Evolutionary conservation across 2,888 invertebrate species (phyloP), one percentile per base, ranked within the genome.

Genomic region (Lycophotia porphyrea): DNA sequence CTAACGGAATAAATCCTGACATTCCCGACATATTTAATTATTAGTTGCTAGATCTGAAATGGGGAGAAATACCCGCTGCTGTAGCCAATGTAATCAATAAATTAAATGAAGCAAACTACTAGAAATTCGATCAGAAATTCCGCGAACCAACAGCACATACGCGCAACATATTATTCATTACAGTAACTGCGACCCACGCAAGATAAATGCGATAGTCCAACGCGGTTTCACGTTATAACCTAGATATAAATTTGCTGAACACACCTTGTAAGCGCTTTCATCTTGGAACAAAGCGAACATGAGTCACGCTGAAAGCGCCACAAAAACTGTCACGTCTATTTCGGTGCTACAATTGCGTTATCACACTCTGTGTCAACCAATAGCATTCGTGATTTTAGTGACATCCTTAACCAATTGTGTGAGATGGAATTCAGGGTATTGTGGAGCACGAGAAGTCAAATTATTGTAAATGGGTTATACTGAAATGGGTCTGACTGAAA

Each of bases 301-400:
- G 71, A 65, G 60, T 58, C 64, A 39, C 63, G 27, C 73, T 78
- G 64, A 73, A 87, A 76, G 49, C 76, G 64, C 73, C 55, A 85
- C 83, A 86, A 87, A 83, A 78, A 73, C 80, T 82, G 81, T 78
- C 84, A 84, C 72, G 75, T 74, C 77, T 78, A 80, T 82, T 84
- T 74, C 24, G 66, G 68, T 65, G 72, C 64, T 76, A 77, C 78
- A 78, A 82, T 84, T 84, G 78, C 74, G 76, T 84, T 86, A 82
- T 82, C 84, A 18, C 64, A 52, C 72, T 64, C 65, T 74, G 34
- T 76, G 66, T 63, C 78, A 80, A 65, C 69, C 76, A 63, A 75
- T 76, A 71, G 44, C 65, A 27, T 55, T 49, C 13, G 55, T 15
- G 70, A 44, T 80, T 72, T 74, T 61, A 74, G 74, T 64, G 70